Base-by-base conservation (phyloP, 2,888 invertebrate genomes). In the Plusia festucae region DNA sequence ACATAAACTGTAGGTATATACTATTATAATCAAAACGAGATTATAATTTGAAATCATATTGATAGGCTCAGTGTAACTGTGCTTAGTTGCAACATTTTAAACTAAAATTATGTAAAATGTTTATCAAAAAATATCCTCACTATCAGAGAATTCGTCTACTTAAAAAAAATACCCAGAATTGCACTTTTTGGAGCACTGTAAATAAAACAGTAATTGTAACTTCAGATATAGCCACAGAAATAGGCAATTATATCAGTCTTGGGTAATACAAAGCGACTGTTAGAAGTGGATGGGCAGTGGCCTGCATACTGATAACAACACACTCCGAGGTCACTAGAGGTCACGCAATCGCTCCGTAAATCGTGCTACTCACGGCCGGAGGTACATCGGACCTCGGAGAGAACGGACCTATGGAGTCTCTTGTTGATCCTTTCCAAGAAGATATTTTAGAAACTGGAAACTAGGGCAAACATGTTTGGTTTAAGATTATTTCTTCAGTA, bases 291-390 rank as follows among this genome's bases (percentile, higher is more conserved):
- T 49, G 46, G 46, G 20, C 46, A 49, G 46, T 49, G 46, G 46
- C 46, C 46, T 40, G 40, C 40, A 20, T 20, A 20, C 46, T 49
- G 46, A 49, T 49, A 49, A 49, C 46, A 49, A 18, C 46, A 49
- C 3, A 11, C 18, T 16, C 46, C 18, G 46, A 49, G 46, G 46
- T 49, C 46, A 49, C 16, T 3, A 5, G 18, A 49, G 46, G 46
- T 49, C 46, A 49, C 18, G 46, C 46, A 49, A 49, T 49, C 46
- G 46, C 46, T 49, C 46, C 20, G 46, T 49, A 49, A 49, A 49
- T 49, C 46, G 46, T 49, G 20, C 46, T 20, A n/a, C 46, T 49
- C 46, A 20, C 46, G 46, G 46, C 46, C 46, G 20, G 20, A 49
- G 46, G 46, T 49, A 49, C 46, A 18, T 20, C 46, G 20, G 46